These are phyloP conservation scores for Lonchura striata DNA, from an alignment of 2,113 vertebrate species.

Conservation along the genomic window DNA sequence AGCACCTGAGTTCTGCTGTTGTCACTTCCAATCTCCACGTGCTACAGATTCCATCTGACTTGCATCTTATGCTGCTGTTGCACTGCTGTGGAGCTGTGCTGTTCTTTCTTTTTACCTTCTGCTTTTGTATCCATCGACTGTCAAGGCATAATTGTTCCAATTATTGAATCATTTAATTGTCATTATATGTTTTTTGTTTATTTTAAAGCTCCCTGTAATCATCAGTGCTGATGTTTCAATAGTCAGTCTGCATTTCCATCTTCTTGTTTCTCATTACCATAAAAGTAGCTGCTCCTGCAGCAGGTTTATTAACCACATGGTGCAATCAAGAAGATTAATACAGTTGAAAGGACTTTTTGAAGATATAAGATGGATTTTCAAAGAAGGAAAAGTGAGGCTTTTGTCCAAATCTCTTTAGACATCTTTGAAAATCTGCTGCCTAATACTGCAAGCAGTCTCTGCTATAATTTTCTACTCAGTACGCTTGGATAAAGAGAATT, in stretches of 20 bases:
- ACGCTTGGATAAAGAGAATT: background rate
- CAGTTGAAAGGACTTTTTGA: slow-evolving; percentile 10
- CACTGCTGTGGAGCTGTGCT: background rate
- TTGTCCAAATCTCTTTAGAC: background rate
- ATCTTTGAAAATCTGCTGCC: background rate
- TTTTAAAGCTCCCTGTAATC: background rate
- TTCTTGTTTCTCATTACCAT: background rate
- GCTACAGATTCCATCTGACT: background rate
- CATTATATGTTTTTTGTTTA: background rate
- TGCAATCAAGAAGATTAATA: slow-evolving; percentile 10
- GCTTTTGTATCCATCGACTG: background rate
- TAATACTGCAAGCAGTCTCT: background rate
- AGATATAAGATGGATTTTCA: slow-evolving; percentile 4
- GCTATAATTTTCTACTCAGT: slow-evolving; percentile 11
- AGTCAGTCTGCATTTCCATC: slow-evolving; percentile 16
- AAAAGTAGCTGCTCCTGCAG: background rate
- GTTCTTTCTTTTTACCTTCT: background rate
- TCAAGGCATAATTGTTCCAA: background rate
- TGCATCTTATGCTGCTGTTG: background rate
- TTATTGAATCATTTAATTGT: slow-evolving; percentile 26
- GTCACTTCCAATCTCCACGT: background rate
- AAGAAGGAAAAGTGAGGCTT: background rate
- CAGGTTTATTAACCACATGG: background rate
- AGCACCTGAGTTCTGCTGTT: slow-evolving; percentile 12
- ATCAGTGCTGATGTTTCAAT: background rate